Conservation (phyloP, 2,888 invertebrate species). For the Caenorhabditis sp. region DNA sequence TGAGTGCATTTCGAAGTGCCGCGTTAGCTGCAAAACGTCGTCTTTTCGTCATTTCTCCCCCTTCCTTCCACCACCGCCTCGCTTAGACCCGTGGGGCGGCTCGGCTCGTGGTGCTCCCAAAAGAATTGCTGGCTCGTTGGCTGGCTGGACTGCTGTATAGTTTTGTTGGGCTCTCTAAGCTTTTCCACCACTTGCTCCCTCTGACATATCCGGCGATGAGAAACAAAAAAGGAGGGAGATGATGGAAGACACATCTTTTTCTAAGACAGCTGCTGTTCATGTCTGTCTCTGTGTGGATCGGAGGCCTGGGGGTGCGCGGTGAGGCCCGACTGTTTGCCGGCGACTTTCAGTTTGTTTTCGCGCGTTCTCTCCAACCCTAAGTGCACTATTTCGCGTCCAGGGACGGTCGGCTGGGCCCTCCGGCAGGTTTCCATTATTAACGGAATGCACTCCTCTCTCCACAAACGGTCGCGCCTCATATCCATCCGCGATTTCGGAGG, state of each 20-base stretch:
- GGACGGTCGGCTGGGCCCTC: background rate
- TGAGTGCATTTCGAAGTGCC: conserved; percentile 74
- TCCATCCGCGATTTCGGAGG: conserved; percentile 32
- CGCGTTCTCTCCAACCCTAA: conserved; percentile 20
- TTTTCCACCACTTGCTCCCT: background rate
- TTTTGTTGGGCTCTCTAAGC: background rate
- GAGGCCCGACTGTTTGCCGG: conserved; percentile 31
- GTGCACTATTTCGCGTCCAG: conserved; percentile 51
- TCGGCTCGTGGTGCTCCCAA: conserved; percentile 28
- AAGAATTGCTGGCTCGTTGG: conserved; percentile 51
- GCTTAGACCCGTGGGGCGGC: too few relatives aligned
- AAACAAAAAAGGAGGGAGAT: background rate
- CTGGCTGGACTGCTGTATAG: conserved; percentile 53
- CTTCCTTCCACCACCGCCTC: background rate
- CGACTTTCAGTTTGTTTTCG: conserved; percentile 54
- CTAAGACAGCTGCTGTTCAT: conserved; percentile 24
- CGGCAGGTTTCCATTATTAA: conserved; percentile 50
- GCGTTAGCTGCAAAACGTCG: conserved; percentile 74
- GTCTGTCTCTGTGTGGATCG: background rate
- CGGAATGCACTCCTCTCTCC: conserved; percentile 49
- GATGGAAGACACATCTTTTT: conserved; percentile 1
- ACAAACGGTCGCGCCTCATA: conserved; percentile 33
- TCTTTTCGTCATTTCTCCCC: conserved; percentile 39
- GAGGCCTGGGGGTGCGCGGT: background rate
- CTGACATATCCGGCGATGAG: background rate